Evolutionary conservation across 2,797 vertebrate species (phyloP).

Genomic region (Lateolabrax maculatus): DNA sequence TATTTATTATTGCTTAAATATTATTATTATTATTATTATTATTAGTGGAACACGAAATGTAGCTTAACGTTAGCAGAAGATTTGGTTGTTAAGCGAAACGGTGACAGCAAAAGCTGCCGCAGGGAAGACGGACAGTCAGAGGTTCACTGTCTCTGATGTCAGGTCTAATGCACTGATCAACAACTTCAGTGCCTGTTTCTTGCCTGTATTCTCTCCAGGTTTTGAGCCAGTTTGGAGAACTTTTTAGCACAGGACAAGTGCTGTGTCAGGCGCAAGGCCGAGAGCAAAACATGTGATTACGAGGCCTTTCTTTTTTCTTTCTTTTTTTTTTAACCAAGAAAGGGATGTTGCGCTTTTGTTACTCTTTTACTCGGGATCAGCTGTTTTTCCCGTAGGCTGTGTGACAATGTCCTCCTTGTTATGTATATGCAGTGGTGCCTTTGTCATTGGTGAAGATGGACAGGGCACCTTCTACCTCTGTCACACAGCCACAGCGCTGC

Average conservation of each 20-base stretch:
- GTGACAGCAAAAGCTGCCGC: slow-evolving; percentile 8
- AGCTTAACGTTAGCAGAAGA: not conserved
- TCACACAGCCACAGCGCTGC: not conserved
- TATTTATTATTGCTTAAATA: no score
- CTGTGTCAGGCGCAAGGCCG: not conserved
- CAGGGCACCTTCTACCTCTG: not conserved
- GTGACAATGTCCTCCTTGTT: slow-evolving; percentile 15
- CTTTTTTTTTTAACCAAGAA: not conserved
- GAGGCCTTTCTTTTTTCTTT: no score
- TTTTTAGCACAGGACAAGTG: no score
- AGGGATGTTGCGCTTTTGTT: slow-evolving; percentile 15
- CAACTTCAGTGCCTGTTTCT: no score
- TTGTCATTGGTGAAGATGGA: not conserved
- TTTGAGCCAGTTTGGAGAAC: not conserved
- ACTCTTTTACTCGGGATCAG: slow-evolving; percentile 5
- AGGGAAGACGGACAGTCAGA: slow-evolving; percentile 12
- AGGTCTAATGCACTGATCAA: no score
- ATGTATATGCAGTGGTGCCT: not conserved
- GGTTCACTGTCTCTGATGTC: slow-evolving; percentile 26
- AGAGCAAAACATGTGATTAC: slow-evolving; percentile 48
- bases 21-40: not conserved
- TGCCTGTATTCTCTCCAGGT: not conserved
- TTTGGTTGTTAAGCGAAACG: slow-evolving; percentile 41
- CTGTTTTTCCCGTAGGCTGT: slow-evolving; percentile 31
- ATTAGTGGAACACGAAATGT: not conserved